Evolutionary conservation across 92 coral and sea anemone species (phyloP).

Genomic region (Palythoa grandis): DNA sequence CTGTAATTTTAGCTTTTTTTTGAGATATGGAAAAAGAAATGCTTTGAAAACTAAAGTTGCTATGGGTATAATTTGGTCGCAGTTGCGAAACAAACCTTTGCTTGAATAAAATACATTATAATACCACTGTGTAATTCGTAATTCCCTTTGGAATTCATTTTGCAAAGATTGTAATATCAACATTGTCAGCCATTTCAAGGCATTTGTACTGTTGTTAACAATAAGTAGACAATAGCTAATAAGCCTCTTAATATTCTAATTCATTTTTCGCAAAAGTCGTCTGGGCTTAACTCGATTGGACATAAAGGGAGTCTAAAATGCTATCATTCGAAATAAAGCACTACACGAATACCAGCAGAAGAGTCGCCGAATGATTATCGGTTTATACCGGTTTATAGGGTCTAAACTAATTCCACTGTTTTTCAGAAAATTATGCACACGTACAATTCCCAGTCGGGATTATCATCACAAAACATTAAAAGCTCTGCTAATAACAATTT

Average conservation of each 20-base stretch:
- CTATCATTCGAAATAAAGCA: background rate
- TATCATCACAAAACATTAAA: background rate
- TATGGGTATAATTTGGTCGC: too few relatives aligned
- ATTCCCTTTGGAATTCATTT: background rate
- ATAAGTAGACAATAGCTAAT: background rate
- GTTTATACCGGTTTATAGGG: background rate
- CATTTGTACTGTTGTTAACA: background rate
- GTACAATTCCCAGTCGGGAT: conserved; percentile 5
- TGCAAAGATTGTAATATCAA: background rate
- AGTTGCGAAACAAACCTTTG: too few relatives aligned
- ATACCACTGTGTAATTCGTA: background rate
- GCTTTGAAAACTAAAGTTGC: too few relatives aligned
- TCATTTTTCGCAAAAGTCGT: background rate
- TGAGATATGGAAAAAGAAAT: too few relatives aligned
- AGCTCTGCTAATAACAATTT: background rate
- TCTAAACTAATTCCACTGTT: background rate
- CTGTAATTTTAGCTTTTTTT: too few relatives aligned
- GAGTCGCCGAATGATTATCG: background rate
- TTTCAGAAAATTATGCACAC: background rate
- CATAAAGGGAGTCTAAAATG: background rate
- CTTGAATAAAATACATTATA: background rate
- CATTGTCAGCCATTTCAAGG: background rate
- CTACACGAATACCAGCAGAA: background rate
- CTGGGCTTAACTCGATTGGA: background rate
- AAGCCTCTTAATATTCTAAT: background rate